Percentiles rank a stretch among this genome's conserved stretches.
These are phyloP conservation scores for Leucania comma DNA, from an alignment of 2,888 invertebrate species.

Conservation along the genomic window DNA sequence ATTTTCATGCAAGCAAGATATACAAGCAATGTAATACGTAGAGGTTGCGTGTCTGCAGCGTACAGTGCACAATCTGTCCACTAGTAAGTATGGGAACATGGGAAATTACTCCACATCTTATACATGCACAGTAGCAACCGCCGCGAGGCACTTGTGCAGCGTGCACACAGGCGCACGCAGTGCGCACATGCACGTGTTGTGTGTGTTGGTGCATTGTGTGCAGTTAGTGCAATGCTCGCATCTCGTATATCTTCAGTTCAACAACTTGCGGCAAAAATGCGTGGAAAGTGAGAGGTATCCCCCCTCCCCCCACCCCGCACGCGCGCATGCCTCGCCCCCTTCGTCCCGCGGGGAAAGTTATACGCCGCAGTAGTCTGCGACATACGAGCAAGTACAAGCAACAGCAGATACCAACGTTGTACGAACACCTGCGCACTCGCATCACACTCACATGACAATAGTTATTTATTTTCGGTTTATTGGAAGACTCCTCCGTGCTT, in stretches of 20 bases:
- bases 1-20: neutral
- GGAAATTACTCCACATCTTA: conserved; percentile 22
- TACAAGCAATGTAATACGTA: neutral
- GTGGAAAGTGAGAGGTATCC: conserved; percentile 64
- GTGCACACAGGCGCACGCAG: neutral
- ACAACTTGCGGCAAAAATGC: conserved; percentile 64
- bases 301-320: neutral
- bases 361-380: conserved; percentile 20
- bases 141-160: neutral
- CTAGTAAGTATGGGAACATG: neutral
- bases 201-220: neutral
- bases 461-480: neutral
- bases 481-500: too few relatives aligned
- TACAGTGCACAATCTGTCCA: neutral
- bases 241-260: conserved; percentile 37
- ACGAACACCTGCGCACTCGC: neutral
- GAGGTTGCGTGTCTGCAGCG: neutral
- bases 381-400: neutral
- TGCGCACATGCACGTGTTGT: neutral
- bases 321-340: neutral
- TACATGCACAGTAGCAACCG: neutral
- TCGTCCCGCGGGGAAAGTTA: conserved; percentile 61
- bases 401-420: neutral
- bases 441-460: neutral
- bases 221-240: neutral